Conservation (phyloP, 2,888 invertebrate species). For the Lasioglossum oenotherae region DNA sequence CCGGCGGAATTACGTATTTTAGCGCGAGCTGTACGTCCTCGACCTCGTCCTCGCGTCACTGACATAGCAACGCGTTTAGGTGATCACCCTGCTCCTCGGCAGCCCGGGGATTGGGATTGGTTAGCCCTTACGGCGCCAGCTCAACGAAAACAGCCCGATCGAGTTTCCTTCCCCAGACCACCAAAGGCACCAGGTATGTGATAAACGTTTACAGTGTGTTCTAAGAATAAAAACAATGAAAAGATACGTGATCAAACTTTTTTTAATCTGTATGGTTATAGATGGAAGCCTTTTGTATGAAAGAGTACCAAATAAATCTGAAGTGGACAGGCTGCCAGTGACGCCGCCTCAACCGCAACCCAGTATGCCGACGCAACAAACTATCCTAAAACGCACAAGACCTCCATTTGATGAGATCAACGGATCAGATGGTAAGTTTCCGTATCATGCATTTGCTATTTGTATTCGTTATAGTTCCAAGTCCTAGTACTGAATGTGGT, state of each 20-base stretch:
- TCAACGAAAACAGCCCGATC: slow-evolving; percentile 92
- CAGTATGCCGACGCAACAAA: slow-evolving; percentile 82
- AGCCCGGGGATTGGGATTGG: slow-evolving; percentile 88
- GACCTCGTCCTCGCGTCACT: slow-evolving; percentile 86
- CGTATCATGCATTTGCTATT: slow-evolving; percentile 30
- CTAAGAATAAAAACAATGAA: not conserved
- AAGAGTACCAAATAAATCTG: slow-evolving; percentile 92
- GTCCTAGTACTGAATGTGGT: slow-evolving; percentile 80
- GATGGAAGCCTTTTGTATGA: slow-evolving; percentile 96
- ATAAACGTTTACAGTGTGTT: not conserved
- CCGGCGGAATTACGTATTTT: slow-evolving; percentile 79
- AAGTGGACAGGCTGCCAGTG: slow-evolving; percentile 88
- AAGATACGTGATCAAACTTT: not conserved
- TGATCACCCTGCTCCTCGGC: slow-evolving; percentile 85
- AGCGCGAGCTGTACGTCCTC: slow-evolving; percentile 80
- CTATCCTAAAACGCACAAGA: slow-evolving; percentile 89
- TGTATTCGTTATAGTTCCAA: slow-evolving; percentile 86
- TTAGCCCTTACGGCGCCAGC: slow-evolving; percentile 90
- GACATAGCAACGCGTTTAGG: slow-evolving; percentile 90
- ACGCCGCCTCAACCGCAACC: slow-evolving; percentile 83
- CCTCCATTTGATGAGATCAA: slow-evolving; percentile 95
- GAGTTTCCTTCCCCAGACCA: slow-evolving; percentile 95
- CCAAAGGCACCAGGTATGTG: slow-evolving; percentile 92
- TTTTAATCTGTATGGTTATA: slow-evolving; percentile 72
- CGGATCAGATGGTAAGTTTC: slow-evolving; percentile 92